Evolutionary conservation across 2,888 invertebrate species (phyloP), one percentile per base, ranked within the genome.

Genomic region (Agrilus mali): DNA sequence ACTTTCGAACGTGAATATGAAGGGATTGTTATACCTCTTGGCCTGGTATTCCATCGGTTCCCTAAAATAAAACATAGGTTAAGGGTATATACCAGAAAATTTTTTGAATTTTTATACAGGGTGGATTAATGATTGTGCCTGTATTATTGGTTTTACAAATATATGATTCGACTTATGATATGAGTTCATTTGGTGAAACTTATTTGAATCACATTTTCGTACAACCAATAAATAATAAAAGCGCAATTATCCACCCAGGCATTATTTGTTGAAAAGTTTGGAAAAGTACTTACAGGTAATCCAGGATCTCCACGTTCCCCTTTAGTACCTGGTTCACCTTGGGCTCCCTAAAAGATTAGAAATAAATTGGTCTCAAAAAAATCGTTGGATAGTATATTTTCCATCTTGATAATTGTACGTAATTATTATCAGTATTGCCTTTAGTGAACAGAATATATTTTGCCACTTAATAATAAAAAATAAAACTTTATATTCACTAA

Each of bases 301-400:
- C 93, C 93, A 53, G 90, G 89, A 70, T 93, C 92, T 41, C 92
- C 92, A 51, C 90, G 77, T 72, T 92, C 92, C 54, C 93, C 92
- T 71, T 92, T 92, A 60, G 77, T 80, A 55, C 93, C 93, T 42
- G 86, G 85, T 69, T 92, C 90, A 55, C 93, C 93, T 70, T 88
- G 86, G 54, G 89, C 90, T 55, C 92, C 92, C 89, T 90, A 66
- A 45, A 64, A 60, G 53, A 51, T 27, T 27, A 27, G 27, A 27
- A 27, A 27, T 27, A 43, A 35, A 33, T 22, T 38, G 13, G 10
- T 33, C 7, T 38, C 37, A 33, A 38, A 27, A 20, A 35, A 38
- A 22, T 33, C 17, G 40, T 20, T 36, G 40, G 14, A 33, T 10
- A 10, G 8, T 3, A 39, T n/a, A 33, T 37, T 36, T 41, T 13